A percentile compares a stretch with the other conserved stretches of the same genome.
Evolutionary conservation across 2,888 invertebrate genomes (phyloP).

Genomic region (Sesia bembeciformis): DNA sequence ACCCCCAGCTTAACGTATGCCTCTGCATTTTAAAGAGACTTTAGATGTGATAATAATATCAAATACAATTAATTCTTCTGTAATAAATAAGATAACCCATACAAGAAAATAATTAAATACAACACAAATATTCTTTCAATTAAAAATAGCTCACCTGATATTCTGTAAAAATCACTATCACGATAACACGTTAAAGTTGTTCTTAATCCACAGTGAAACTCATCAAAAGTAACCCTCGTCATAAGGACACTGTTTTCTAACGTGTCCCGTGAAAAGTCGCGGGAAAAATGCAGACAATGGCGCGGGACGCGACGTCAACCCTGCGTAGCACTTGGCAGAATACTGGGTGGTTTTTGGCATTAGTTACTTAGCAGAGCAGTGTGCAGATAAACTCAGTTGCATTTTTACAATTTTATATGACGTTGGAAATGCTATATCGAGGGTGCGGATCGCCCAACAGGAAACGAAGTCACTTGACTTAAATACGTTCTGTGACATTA

Average conservation of each 20-base stretch:
- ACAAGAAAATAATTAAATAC: no score
- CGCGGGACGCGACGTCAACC: conserved; percentile 30
- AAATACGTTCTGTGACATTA: not conserved
- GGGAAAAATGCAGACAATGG: conserved; percentile 21
- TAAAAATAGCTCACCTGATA: conserved; percentile 37
- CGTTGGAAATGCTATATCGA: not conserved
- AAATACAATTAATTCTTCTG: no score
- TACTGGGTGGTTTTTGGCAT: conserved; percentile 60
- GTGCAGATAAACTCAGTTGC: not conserved
- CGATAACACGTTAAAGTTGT: conserved; percentile 36
- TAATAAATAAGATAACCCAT: no score
- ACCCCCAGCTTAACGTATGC: not conserved
- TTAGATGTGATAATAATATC: not conserved
- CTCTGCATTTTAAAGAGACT: not conserved
- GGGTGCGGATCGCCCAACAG: not conserved
- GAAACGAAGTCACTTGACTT: not conserved
- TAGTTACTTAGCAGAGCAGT: conserved; percentile 3
- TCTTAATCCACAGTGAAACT: conserved; percentile 33
- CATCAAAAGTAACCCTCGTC: conserved; percentile 44
- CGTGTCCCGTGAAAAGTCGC: conserved; percentile 28
- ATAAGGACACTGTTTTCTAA: conserved; percentile 45
- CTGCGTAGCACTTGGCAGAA: conserved; percentile 39
- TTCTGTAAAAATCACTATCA: conserved; percentile 62
- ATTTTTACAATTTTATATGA: not conserved
- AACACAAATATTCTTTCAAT: not conserved